Percentiles rank a stretch among this genome's conserved stretches.
Conservation (phyloP, 2,888 invertebrate genomes). For the Dione vanillae region DNA sequence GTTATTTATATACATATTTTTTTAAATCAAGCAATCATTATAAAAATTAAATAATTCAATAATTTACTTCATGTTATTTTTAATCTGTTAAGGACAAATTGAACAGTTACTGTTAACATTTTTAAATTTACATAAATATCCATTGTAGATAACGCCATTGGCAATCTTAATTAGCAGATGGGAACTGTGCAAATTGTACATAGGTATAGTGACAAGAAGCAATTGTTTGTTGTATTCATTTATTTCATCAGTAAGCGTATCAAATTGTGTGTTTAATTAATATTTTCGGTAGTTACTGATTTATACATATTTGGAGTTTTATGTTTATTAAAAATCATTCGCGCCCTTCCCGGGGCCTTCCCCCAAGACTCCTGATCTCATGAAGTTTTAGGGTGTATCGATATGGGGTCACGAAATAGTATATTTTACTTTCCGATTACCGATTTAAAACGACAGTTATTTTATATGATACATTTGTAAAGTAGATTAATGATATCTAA, state of each 20-base stretch:
- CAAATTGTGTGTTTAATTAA: constrained; percentile 2
- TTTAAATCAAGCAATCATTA: no score
- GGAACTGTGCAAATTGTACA: constrained; percentile 6
- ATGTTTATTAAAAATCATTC: neutral
- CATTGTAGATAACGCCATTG: neutral
- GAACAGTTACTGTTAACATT: neutral
- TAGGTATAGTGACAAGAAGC: neutral
- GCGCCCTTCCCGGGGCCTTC: no score
- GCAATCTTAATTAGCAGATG: neutral
- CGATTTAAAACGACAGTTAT: no score
- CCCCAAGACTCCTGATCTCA: no score
- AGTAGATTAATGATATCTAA: no score
- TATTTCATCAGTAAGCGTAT: neutral
- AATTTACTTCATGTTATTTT: neutral
- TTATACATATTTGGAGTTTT: neutral
- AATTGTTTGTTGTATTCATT: constrained; percentile 15
- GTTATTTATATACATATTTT: no score
- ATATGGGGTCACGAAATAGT: no score
- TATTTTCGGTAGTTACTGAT: neutral
- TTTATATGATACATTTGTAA: no score
- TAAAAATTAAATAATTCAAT: no score
- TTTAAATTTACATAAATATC: constrained; percentile 1
- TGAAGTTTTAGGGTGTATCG: no score
- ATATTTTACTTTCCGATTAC: no score
- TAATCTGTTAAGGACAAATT: neutral